Evolutionary conservation across 2,113 vertebrate genomes (phyloP), one percentile per base, ranked within the genome.

Genomic region (Taxidea taxus): DNA sequence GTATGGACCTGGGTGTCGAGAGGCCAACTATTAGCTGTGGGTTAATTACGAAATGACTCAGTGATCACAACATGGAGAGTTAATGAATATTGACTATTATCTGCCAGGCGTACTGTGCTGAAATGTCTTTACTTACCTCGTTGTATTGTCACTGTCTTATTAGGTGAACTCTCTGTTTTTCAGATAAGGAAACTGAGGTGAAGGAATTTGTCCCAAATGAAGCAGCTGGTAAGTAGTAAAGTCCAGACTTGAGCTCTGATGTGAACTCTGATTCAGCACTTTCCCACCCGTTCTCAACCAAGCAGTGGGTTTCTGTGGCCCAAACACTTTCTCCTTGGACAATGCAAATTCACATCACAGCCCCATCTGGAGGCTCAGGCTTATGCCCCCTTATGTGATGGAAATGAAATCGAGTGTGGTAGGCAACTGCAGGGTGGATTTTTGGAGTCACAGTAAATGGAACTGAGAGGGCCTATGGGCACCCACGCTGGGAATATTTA

Each of bases 401-500:
- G 58, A 75, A 91, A 89, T 29, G 74, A 77, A 77, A 62, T n/a
- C 27, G 4, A 44, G 11, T 37, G 31, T 86, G 81, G 11, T n/a
- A 7, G 64, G 78, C 39, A 31, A 7, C 21, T 15, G 29, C n/a
- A 2, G 23, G 31, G 34, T 75, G 15, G 62, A 60, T 74, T 88
- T 81, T 15, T 96, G 42, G 47, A 66, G 25, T 51, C 29, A 81
- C 7, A 84, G 6, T 81, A 95, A 90, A n/a, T 93, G 77, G 27
- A 92, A 68, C 23, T 80, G 21, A 25, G 90, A 87, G 56, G 49
- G 10, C 20, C 47, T 37, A 8, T 47, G 14, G 82, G 58, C n/a
- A 15, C 62, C 83, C 62, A 2, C 21, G 12, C 37, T 74, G 96
- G 77, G 82, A 96, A 85, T 97, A 95, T 91, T 96, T 93, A 60